Evolutionary conservation across 2,797 vertebrate genomes (phyloP), one percentile per base, ranked within the genome.

Genomic region (Fistularia tabacaria): DNA sequence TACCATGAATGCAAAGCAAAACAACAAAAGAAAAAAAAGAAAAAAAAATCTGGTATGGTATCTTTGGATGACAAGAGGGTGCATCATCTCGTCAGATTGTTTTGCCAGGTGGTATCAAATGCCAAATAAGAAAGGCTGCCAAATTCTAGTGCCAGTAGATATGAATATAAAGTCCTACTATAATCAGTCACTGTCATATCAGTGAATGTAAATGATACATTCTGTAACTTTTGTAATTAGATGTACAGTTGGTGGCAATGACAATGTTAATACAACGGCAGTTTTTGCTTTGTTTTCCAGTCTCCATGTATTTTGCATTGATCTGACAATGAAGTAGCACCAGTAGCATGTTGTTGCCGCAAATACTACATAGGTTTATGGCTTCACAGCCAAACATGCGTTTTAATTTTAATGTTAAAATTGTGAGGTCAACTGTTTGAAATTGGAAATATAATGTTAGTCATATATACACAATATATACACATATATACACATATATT

Each of bases 191-290:
- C 85, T 89, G 88, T 90, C 83, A 84, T 91, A 80, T 85, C 83
- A 90, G 87, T 90, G 87, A 91, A 91, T 90, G 88, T 89, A 90
- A 80, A 83, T 81, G 66, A 88, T 77, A 86, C 88, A 90, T 89
- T 88, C 87, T 89, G 85, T 90, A 85, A 80, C 71, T 87, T 90
- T 90, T 92, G 88, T 91, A 90, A 86, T 80, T 90, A 87, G 85
- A 63, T 92, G 90, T 91, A 90, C 87, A 90, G 87, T 91, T 69
- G 81, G 85, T 90, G 90, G 83, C 87, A 76, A 82, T 88, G 79
- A 83, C 81, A 83, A 77, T 87, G 79, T 78, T 86, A 84, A 85
- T 79, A 80, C 73, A 85, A 84, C 77, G 84, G 68, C 76, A 66
- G 74, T 78, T 74, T 53, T 38, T 40, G 70, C 74, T 85, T 77